Evolutionary conservation across 2,113 vertebrate genomes (phyloP), one percentile per base, ranked within the genome.

Genomic region (Thalassarche chlororhynchos): DNA sequence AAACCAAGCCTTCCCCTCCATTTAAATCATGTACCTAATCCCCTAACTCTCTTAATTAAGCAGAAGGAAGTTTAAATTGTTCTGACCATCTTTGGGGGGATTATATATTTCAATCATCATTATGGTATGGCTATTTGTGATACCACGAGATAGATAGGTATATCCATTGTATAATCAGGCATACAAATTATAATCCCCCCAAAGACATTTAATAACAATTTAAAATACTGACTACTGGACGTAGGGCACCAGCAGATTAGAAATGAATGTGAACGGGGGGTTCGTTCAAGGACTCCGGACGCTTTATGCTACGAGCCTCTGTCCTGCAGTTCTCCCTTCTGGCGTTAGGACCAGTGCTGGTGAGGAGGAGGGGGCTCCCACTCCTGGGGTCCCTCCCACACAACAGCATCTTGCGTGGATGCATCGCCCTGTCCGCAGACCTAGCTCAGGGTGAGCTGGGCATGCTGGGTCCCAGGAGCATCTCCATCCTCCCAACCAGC

Each of bases 91-190:
- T 98, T 98, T 97, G 80, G 98, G 97, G 95, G 98, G 98, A 98
- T 98, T 98, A 98, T 98, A 72, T 97, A 97, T 98, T 98, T 98
- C 98, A 98, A 97, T 98, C 98, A 98, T 98, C 97, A 97, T 98
- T 98, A 98, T 68, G 83, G 97, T 76, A 87, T 97, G 98, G 98
- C 96, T 98, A 98, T 98, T 98, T 98, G 98, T 96, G 97, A 98
- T 97, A 97, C 75, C 93, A 98, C 8, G 26, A 96, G 96, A 96
- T 90, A 98, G 96, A 95, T 93, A 92, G 97, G 89, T 97, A 96
- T 97, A 97, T 97, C 95, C 97, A 16, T 98, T 97, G 94, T 98
- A 98, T 97, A 96, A 98, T 98, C 98, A 97, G 95, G 97, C 98
- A 98, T 97, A 97, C 97, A 97, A 98, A 97, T 97, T 98, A 98